Base-by-base conservation (phyloP, 2,797 vertebrate genomes). In the Enteromius anoplus region DNA sequence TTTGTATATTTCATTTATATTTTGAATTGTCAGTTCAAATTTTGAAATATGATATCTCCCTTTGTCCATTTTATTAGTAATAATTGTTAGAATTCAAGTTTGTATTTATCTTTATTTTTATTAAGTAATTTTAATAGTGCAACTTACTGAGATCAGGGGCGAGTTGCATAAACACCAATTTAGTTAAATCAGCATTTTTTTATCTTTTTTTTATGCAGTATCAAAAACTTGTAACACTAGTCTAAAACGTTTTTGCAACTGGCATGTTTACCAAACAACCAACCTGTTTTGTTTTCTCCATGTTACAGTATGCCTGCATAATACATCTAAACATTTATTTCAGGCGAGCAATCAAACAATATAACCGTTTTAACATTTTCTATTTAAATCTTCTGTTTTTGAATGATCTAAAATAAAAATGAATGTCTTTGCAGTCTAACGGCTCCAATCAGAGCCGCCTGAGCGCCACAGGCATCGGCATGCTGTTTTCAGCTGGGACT, bases 401-500 rank as follows among this genome's bases (percentile, higher is more conserved):
- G 5, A 47, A 17, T 32, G 2, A 12, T 51, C 19, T 75, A 51
- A 32, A 32, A 51, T 49, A 19, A 73, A 5, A 53, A 14, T 34
- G 0, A 6, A 19, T 32, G 11, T 77, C 15, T 77, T 71, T n/a
- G 0, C 91, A 96, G 94, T 91, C 89, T 21, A 86, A 85, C 21
- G 90, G 91, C 2, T 93, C 89, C 0, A 85, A 89, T 62, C 87
- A 93, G 82, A 87, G 87, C 69, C 91, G 90, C 34, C 91, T 95
- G 83, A 88, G 60, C 49, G 90, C 93, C 0, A 94, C 92, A 0
- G 94, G 93, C 26, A 91, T 94, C 7, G 93, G 93, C 5, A 92
- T 95, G 91, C 91, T 96, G 75, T 95, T 95, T 90, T 96, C 94
- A 0, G 94, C 92, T 0, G 91, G 93, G 84, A 95, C 93, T 0